Evolutionary conservation across 2,797 vertebrate species (phyloP).

Genomic region (Trachops cirrhosus): DNA sequence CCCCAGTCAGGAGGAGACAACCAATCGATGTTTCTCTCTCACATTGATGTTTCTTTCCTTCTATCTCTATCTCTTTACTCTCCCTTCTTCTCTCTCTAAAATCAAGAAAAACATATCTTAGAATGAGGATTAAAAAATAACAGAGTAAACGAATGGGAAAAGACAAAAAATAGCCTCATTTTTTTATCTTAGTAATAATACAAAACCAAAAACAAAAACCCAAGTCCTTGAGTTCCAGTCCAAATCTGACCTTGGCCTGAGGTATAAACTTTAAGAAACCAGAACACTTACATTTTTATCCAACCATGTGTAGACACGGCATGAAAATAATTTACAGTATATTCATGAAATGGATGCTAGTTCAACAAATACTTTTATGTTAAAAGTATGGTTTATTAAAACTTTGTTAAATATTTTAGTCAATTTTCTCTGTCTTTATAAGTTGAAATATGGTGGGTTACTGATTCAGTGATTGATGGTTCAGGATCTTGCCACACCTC

Average conservation of each 20-base stretch:
- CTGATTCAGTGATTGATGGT: not conserved
- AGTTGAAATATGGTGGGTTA: not conserved
- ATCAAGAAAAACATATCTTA: not conserved
- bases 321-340: not conserved
- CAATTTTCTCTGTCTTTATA: constrained; percentile 26
- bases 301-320: not conserved
- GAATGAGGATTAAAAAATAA: not conserved
- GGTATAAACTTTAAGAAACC: not conserved
- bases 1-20: not conserved
- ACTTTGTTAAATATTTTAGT: constrained; percentile 38
- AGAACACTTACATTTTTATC: not conserved
- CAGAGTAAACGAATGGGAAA: not conserved
- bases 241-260: not conserved
- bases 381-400: constrained; percentile 9
- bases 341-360: not conserved
- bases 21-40: too few species aligned
- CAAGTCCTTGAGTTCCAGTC: not conserved
- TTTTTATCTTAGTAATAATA: not conserved
- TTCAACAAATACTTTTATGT: not conserved
- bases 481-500: not conserved
- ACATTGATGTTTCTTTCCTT: too few species aligned
- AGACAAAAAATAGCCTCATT: not conserved
- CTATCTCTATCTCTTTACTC: not conserved
- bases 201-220: not conserved
- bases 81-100: not conserved